Evolutionary conservation across 1,140 invertebrate species (phyloP), one percentile per base, ranked within the genome.

Genomic region (Palaemon carinicauda): DNA sequence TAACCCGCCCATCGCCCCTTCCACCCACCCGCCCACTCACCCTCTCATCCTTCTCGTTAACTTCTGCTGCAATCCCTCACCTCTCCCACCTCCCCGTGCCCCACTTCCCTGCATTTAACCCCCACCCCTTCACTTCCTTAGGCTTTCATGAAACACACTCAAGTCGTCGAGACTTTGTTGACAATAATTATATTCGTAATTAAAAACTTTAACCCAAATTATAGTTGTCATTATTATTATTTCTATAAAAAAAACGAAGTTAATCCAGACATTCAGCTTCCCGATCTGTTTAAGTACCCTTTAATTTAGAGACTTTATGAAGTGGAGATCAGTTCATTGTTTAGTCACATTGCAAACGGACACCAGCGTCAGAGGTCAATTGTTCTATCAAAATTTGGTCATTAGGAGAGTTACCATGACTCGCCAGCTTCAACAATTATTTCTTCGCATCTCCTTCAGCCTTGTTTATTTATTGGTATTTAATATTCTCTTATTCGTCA

Each of bases 181-280:
- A 82, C 74, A 69, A 71, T n/a, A n/a, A 71, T 54, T 82, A 82
- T 75, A 71, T 69, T 54, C 73, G 71, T 65, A 82, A 82, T 74
- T 82, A 54, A 82, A 21, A 51, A 74, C n/a, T n/a, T n/a, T n/a
- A n/a, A n/a, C n/a, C n/a, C n/a, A n/a, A n/a, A n/a, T n/a, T n/a
- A n/a, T n/a, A n/a, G n/a, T n/a, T n/a, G n/a, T n/a, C n/a, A n/a
- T n/a, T n/a, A n/a, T n/a, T n/a, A n/a, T n/a, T n/a, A 82, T 31
- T 69, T 0, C 3, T 41, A 41, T 41, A 9, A 41, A 41, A 41
- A 9, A 41, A 41, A 12, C 41, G 12, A 12, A 41, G 41, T 5
- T 41, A 12, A 41, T 12, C 12, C 7, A 41, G 41, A 12, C 41
- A 5, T 41, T 41, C 41, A 41, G 0, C 41, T 41, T 41, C 41